phyloP scores from a whole-genome alignment of 2,113 vertebrate species.

The Haliaeetus leucogaster region DNA sequence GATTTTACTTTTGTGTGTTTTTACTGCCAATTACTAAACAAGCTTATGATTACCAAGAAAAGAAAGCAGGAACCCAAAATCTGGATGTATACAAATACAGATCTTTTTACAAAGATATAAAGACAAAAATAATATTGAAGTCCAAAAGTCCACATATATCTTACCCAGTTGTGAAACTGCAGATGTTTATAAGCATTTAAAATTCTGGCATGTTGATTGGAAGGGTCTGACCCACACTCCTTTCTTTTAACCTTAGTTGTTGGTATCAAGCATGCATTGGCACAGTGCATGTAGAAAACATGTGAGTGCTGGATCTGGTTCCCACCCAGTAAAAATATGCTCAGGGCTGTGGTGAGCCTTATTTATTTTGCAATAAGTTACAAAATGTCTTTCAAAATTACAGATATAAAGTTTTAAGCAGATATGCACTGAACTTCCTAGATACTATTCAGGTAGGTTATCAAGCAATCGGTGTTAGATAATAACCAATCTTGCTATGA shows the following conservation, averaged over 20 bases:
- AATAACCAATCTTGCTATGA: neutral
- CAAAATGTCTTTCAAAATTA: neutral
- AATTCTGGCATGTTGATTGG: neutral
- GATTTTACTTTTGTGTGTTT: neutral
- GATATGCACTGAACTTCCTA: neutral
- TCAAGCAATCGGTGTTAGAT: neutral
- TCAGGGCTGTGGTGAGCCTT: neutral
- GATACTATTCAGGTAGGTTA: neutral
- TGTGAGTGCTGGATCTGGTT: neutral
- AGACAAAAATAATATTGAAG: neutral
- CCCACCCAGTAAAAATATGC: constrained; percentile 23
- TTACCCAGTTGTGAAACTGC: neutral
- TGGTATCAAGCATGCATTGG: neutral
- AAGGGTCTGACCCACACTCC: neutral
- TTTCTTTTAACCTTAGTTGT: neutral
- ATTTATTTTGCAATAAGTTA: constrained; percentile 13
- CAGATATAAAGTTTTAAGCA: neutral
- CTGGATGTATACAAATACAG: neutral
- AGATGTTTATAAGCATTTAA: neutral
- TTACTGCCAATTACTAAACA: neutral
- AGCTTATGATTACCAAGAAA: neutral
- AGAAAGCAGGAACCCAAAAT: neutral
- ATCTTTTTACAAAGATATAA: neutral
- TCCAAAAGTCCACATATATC: neutral
- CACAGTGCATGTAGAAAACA: neutral